Evolutionary conservation across 2,113 vertebrate species (phyloP), one percentile per base, ranked within the genome.

Genomic region (Thunnus maccoyii): DNA sequence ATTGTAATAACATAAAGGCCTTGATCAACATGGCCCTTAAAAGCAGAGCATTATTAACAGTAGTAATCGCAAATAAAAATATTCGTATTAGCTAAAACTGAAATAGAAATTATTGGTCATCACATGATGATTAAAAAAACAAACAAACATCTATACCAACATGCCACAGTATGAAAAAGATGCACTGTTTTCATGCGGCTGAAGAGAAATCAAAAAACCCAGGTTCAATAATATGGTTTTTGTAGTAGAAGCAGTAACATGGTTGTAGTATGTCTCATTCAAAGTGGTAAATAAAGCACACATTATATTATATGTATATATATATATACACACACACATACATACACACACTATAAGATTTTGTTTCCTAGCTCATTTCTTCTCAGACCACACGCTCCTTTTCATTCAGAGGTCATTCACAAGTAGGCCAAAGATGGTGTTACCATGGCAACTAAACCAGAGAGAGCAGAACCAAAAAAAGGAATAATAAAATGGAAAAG

Each of bases 401-500:
- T 77, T 86, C 69, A 87, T 85, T 87, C 79, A 90, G 86, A 89
- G 89, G 90, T 94, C 89, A 89, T 76, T 86, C 84, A 89, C 85
- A 94, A 95, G 76, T 90, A 88, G 89, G 91, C 88, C 86, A 93
- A 83, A 67, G 85, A 90, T 92, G 78, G 22, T 69, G 89, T 94
- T 93, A 83, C 91, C 83, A 93, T 94, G 88, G 91, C 73, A 94
- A 94, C 92, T 80, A 83, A 71, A 89, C 79, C 58, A 80, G 78
- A 68, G 61, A 80, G 73, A 81, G 83, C 20, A 78, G 54, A 76
- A 76, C 78, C 13, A 78, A 85, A 89, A 68, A 81, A 72, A 41
- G 1, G 27, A 61, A 58, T 61, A 55, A 61, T 27, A 18, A 5
- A 8, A 66, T 75, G 67, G 78, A 75, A 20, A 22, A 17, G 20